Percentiles rank a stretch among this genome's conserved stretches.
phyloP scores from a whole-genome alignment of 2,888 invertebrate species.

The Eupithecia vulgata region DNA sequence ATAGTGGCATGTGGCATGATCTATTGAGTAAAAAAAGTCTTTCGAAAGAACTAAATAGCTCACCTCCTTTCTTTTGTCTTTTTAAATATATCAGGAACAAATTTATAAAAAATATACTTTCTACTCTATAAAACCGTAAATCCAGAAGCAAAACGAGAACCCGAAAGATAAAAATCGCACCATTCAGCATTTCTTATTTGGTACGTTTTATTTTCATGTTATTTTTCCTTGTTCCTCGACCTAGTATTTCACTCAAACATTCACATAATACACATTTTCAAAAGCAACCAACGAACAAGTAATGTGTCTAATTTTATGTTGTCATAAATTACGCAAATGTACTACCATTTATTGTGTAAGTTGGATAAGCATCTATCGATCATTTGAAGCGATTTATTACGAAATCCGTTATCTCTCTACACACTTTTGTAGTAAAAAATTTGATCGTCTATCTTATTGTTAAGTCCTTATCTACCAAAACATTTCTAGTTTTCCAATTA shows the following conservation, averaged over 20 bases:
- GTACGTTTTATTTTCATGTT: conserved; percentile 29
- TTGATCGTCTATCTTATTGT: not conserved
- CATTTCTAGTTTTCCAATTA: not conserved
- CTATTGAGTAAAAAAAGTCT: too few relatives aligned
- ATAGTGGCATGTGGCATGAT: too few relatives aligned
- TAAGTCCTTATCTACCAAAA: not conserved
- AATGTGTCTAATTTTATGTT: conserved; percentile 32
- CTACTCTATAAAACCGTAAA: not conserved
- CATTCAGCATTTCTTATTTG: conserved; percentile 25
- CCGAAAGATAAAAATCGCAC: conserved; percentile 16
- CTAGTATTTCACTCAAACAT: conserved; percentile 32
- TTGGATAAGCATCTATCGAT: conserved; percentile 49
- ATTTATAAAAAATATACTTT: not conserved
- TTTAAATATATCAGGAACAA: too few relatives aligned
- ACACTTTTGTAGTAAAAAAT: conserved; percentile 17
- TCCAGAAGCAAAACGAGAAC: conserved; percentile 2
- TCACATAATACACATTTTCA: conserved; percentile 28
- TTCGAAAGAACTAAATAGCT: too few relatives aligned
- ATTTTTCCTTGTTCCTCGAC: conserved; percentile 33
- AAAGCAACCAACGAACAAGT: conserved; percentile 29
- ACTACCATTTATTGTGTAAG: conserved; percentile 23
- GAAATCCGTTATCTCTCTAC: conserved; percentile 28
- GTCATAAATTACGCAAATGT: conserved; percentile 32
- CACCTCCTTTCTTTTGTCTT: too few relatives aligned
- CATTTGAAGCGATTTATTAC: conserved; percentile 51